These are phyloP conservation scores for Quiscalus mexicanus DNA, from an alignment of 2,113 vertebrate species.

Conservation along the genomic window DNA sequence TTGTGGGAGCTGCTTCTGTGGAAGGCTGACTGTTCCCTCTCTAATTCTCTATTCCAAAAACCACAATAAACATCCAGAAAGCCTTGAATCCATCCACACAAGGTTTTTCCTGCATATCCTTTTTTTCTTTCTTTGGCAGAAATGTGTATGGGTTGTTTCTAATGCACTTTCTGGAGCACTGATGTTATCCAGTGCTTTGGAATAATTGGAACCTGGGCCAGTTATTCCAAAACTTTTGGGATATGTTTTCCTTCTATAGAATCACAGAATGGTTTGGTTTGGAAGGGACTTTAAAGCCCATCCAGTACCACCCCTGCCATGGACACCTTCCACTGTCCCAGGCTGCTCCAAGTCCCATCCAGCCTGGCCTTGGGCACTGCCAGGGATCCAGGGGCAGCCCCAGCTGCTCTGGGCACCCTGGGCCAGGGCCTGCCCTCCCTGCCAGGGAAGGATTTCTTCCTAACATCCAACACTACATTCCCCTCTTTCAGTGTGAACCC, in stretches of 20 bases:
- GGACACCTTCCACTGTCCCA: not conserved
- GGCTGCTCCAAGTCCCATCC: accelerated
- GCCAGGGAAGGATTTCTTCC: not conserved
- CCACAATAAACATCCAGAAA: not conserved
- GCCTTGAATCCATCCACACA: not conserved
- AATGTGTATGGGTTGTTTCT: not conserved
- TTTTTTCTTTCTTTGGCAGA: not conserved
- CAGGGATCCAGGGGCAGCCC: not conserved
- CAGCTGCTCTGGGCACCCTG: not conserved
- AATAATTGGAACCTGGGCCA: not conserved
- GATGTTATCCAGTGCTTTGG: not conserved
- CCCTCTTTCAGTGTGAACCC: not conserved
- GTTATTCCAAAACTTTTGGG: not conserved
- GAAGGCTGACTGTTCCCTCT: not conserved
- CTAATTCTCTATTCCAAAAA: not conserved
- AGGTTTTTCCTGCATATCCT: not conserved
- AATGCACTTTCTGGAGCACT: not conserved
- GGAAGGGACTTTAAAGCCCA: not conserved
- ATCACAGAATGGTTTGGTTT: not conserved
- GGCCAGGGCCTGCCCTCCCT: accelerated
- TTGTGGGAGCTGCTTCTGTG: not conserved
- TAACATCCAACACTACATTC: no score
- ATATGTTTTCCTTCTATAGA: not conserved
- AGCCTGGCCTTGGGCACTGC: accelerated
- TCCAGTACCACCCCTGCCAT: accelerated